phyloP scores from a whole-genome alignment of 2,888 invertebrate genomes.

The Plebejus anna region DNA sequence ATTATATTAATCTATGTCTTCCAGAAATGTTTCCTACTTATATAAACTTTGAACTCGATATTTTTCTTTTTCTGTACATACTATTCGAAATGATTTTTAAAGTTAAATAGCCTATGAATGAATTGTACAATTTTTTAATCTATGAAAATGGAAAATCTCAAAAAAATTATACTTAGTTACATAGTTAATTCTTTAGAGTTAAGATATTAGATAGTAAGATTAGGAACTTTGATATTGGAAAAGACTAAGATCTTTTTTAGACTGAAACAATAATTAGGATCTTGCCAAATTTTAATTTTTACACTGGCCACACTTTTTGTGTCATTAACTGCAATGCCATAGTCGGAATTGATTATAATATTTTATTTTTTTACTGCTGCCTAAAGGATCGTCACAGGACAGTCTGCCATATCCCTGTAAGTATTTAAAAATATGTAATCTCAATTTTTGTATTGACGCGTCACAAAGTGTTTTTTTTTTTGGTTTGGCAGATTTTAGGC shows the following conservation, averaged over 20 bases:
- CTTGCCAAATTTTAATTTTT: slow-evolving; percentile 56
- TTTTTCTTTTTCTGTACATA: neutral
- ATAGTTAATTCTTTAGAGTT: slow-evolving; percentile 30
- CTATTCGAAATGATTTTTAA: neutral
- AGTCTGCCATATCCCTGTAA: slow-evolving; percentile 82
- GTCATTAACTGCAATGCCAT: slow-evolving; percentile 24
- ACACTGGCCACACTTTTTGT: neutral
- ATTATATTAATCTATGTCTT: neutral
- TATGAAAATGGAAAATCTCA: slow-evolving; percentile 28
- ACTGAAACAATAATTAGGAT: slow-evolving; percentile 59
- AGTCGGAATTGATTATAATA: slow-evolving; percentile 40
- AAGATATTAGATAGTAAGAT: slow-evolving; percentile 23
- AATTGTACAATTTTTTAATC: slow-evolving; percentile 34
- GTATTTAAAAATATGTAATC: slow-evolving; percentile 52
- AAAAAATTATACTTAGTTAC: slow-evolving; percentile 30
- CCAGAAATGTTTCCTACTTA: slow-evolving; percentile 10
- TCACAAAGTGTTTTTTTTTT: slow-evolving; percentile 47
- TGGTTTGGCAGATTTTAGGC: slow-evolving; percentile 34
- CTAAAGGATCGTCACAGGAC: slow-evolving; percentile 82
- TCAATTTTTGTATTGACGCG: slow-evolving; percentile 28
- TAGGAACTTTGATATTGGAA: slow-evolving; percentile 30
- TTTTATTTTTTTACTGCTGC: slow-evolving; percentile 55
- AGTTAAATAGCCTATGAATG: slow-evolving; percentile 8
- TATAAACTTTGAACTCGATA: neutral
- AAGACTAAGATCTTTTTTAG: slow-evolving; percentile 35